Percentiles rank a stretch among this genome's conserved stretches.
Evolutionary conservation across 1,140 invertebrate genomes (phyloP).

Genomic region (Geopemphigus sp.): DNA sequence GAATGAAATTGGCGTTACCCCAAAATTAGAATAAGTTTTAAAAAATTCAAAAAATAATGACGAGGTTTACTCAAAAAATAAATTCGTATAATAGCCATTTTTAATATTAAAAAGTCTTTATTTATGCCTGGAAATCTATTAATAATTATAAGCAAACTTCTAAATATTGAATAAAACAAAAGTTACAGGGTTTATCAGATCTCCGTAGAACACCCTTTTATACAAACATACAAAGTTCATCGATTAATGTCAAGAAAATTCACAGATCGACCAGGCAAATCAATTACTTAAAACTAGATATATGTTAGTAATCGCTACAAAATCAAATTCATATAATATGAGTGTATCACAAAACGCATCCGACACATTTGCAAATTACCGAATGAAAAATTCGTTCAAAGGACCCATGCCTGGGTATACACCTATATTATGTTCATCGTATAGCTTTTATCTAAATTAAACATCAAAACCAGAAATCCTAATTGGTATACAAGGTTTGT

Average conservation of each 20-base stretch:
- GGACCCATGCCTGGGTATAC: neutral
- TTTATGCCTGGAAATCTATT: too few relatives aligned
- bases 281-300: conserved; percentile 14
- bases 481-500: neutral
- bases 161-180: too few relatives aligned
- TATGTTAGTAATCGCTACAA: neutral
- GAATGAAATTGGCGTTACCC: too few relatives aligned
- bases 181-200: too few relatives aligned
- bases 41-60: too few relatives aligned
- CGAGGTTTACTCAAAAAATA: too few relatives aligned
- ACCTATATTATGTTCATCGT: neutral
- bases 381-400: neutral
- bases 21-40: too few relatives aligned
- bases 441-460: conserved; percentile 29
- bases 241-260: neutral
- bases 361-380: conserved; percentile 10
- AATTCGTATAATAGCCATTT: too few relatives aligned
- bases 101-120: too few relatives aligned
- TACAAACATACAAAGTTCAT: neutral
- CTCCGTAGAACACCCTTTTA: too few relatives aligned
- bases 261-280: neutral
- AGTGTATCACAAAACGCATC: neutral
- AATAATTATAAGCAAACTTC: too few relatives aligned
- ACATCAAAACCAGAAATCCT: neutral
- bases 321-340: neutral